Conservation (phyloP, 2,888 invertebrate species). For the Branchellion lobata region DNA sequence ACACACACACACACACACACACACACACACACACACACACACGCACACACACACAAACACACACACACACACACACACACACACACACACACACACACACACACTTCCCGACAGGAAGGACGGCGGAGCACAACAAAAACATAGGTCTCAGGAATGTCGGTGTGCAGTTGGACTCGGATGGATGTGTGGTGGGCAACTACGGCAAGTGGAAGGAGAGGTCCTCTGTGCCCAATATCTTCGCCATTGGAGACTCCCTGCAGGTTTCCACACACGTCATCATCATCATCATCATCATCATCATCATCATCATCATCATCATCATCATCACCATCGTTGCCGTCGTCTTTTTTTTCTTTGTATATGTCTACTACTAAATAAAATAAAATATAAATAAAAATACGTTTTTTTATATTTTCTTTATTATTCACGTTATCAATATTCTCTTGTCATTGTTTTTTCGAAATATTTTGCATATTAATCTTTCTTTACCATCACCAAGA, state of each 20-base stretch:
- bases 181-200: constrained; percentile 55
- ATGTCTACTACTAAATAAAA: not conserved
- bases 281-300: constrained; percentile 8
- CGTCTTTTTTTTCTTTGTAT: not conserved
- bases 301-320: not conserved
- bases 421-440: too few relatives aligned
- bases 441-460: too few relatives aligned
- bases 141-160: constrained; percentile 58
- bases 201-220: constrained; percentile 73
- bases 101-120: constrained; percentile 52
- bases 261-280: constrained; percentile 47
- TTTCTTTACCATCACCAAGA: too few relatives aligned
- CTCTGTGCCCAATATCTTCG: constrained; percentile 82
- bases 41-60: too few relatives aligned
- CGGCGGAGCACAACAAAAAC: constrained; percentile 52
- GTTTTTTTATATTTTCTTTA: not conserved
- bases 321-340: not conserved
- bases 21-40: not conserved
- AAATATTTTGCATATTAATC: too few relatives aligned
- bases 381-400: too few relatives aligned
- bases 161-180: constrained; percentile 55
- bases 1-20: too few relatives aligned
- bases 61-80: too few relatives aligned
- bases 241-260: constrained; percentile 77
- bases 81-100: not conserved